Base-by-base conservation (phyloP, 2,113 vertebrate genomes). In the Pachyramphus minor region DNA sequence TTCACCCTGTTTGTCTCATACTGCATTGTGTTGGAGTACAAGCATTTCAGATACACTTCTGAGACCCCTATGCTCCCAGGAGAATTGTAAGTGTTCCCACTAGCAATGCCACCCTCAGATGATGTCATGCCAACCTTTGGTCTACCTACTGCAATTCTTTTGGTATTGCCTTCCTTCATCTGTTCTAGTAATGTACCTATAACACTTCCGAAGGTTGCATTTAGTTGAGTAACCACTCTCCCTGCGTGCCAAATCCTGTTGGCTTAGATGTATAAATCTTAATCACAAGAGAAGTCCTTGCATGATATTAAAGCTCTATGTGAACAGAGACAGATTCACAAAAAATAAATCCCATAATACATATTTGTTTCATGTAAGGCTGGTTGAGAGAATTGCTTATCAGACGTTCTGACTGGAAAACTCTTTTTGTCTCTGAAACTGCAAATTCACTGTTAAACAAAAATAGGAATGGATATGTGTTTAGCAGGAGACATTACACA, bases 21-120 rank as follows among this genome's bases (percentile, higher is more conserved):
- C 12, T 14, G 20, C 1, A 1, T n/a, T n/a, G 28, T 1, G 0
- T 14, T 45, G 14, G 13, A 63, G 47, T 44, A 33, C 14, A 39
- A 28, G 11, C 11, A 53, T 39, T 78, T 60, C 45, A 77, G 27
- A 52, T 60, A 33, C 0, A 1, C 23, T 45, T 6, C 11, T 16
- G 64, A 87, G 23, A 5, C 7, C 28, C 28, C 45, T 1, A 1
- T 37, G 22, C n/a, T 49, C 33, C 63, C 27, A 52, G 63, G 17
- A 68, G 14, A 37, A 44, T 17, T 21, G 20, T 49, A 35, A 49
- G 50, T 35, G 35, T 75, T 59, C 44, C 27, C 20, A 37, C 25
- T 27, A 35, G 21, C 5, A 28, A 52, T 45, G 11, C 6, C 14
- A 52, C 37, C 37, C 9, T 37, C 37, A 18, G 45, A 20, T 4